A percentile compares a stretch with the other conserved stretches of the same genome.
Evolutionary conservation across 2,888 invertebrate genomes (phyloP).

Genomic region (Hirtodrosophila duncani): DNA sequence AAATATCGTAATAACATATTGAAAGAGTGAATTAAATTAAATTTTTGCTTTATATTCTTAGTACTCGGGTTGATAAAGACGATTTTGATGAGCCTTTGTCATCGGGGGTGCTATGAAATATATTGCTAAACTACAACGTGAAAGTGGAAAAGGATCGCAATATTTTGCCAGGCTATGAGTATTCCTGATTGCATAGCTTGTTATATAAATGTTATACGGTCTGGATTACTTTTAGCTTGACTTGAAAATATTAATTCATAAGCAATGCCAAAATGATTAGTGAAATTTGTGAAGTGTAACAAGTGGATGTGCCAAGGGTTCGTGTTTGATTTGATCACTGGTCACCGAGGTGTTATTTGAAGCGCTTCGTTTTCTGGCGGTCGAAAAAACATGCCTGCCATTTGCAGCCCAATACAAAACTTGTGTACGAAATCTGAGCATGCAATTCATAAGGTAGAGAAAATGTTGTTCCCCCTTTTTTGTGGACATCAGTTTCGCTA

Average conservation of each 20-base stretch:
- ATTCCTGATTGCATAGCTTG: constrained; percentile 55
- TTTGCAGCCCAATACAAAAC: background rate
- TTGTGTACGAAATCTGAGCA: background rate
- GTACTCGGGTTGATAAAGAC: constrained; percentile 40
- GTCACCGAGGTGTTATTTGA: constrained; percentile 20
- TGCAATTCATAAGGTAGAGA: constrained; percentile 46
- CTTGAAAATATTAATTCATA: too few relatives aligned
- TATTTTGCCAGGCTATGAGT: constrained; percentile 44
- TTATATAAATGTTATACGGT: constrained; percentile 42
- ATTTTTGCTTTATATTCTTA: constrained; percentile 34
- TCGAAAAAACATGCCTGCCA: constrained; percentile 26
- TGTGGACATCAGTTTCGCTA: constrained; percentile 56
- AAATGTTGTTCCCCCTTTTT: constrained; percentile 22
- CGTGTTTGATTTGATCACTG: constrained; percentile 33
- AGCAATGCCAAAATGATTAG: background rate
- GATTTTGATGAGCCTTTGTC: constrained; percentile 25
- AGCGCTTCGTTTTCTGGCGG: constrained; percentile 28
- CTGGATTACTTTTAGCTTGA: constrained; percentile 36
- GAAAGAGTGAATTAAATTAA: constrained; percentile 11
- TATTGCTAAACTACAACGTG: constrained; percentile 21
- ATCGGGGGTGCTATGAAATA: constrained; percentile 40
- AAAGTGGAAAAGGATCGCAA: background rate
- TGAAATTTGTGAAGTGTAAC: background rate
- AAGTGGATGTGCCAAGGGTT: background rate
- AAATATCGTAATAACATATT: constrained; percentile 16